phyloP scores from a whole-genome alignment of 2,888 invertebrate genomes.

The Tricholauxania praeusta region DNA sequence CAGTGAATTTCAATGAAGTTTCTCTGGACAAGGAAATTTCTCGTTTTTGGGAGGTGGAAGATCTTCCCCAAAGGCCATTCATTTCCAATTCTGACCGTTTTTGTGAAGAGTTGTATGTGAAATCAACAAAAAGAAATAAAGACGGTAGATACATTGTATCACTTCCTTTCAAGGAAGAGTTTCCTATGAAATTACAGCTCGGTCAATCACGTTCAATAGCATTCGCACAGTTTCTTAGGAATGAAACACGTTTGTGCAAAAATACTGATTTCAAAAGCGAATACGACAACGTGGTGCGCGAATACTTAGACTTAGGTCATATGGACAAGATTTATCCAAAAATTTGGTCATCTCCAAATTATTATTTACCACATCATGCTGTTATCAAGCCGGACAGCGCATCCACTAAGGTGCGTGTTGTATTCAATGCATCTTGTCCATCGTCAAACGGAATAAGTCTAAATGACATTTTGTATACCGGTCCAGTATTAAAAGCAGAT shows the following conservation, averaged over 20 bases:
- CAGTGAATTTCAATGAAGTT: too few relatives aligned
- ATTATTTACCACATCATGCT: constrained; percentile 29
- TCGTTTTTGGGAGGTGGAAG: too few relatives aligned
- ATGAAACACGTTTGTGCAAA: constrained; percentile 17
- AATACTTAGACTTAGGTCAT: constrained; percentile 24
- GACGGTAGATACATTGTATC: not conserved
- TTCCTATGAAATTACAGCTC: not conserved
- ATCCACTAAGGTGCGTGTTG: not conserved
- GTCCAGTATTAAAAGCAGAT: constrained; percentile 27
- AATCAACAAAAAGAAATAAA: not conserved
- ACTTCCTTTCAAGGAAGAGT: constrained; percentile 6
- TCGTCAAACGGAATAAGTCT: constrained; percentile 22
- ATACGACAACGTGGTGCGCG: constrained; percentile 20
- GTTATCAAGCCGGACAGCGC: not conserved
- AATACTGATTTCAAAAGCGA: not conserved
- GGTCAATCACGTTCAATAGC: constrained; percentile 16
- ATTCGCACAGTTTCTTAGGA: constrained; percentile 10
- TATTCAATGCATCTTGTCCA: constrained; percentile 31
- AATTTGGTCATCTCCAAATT: too few relatives aligned
- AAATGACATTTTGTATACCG: constrained; percentile 28
- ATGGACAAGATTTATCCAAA: not conserved
- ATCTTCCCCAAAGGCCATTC: not conserved
- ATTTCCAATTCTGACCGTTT: not conserved
- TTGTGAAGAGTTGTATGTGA: not conserved
- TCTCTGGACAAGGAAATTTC: too few relatives aligned